Conservation (phyloP, 2,888 invertebrate genomes). For the Drosophila macrospina region DNA sequence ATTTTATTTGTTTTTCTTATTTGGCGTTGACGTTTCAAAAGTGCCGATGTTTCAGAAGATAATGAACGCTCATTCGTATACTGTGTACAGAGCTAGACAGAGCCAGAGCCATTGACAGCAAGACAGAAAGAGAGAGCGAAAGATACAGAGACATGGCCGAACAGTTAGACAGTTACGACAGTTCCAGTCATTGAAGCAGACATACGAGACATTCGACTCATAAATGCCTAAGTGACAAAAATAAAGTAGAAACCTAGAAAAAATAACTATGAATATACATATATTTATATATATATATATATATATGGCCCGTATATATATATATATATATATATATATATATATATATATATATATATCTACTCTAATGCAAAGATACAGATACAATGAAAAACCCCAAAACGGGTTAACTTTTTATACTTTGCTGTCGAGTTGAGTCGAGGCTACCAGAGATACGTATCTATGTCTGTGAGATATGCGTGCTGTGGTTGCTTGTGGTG, state of each 20-base stretch:
- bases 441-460: slow-evolving; percentile 66
- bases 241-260: slow-evolving; percentile 52
- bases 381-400: slow-evolving; percentile 49
- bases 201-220: slow-evolving; percentile 34
- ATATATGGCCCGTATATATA: slow-evolving; percentile 28
- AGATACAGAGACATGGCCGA: slow-evolving; percentile 26
- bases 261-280: too few species aligned
- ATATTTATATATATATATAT: slow-evolving; percentile 29
- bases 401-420: slow-evolving; percentile 61
- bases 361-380: neutral
- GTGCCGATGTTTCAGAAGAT: slow-evolving; percentile 81
- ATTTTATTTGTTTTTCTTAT: slow-evolving; percentile 80
- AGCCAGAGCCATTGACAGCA: slow-evolving; percentile 2
- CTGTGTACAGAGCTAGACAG: slow-evolving; percentile 45
- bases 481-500: slow-evolving; percentile 18
- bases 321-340: slow-evolving; percentile 21
- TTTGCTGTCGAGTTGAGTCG: slow-evolving; percentile 29
- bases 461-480: slow-evolving; percentile 41
- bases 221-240: slow-evolving; percentile 70
- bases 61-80: slow-evolving; percentile 73
- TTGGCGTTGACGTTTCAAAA: slow-evolving; percentile 78
- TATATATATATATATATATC: slow-evolving; percentile 27
- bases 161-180: slow-evolving; percentile 48
- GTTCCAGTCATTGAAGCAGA: slow-evolving; percentile 42
- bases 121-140: slow-evolving; percentile 30